These are phyloP conservation scores for Eupithecia inturbata DNA, from an alignment of 2,888 invertebrate species.

Conservation along the genomic window DNA sequence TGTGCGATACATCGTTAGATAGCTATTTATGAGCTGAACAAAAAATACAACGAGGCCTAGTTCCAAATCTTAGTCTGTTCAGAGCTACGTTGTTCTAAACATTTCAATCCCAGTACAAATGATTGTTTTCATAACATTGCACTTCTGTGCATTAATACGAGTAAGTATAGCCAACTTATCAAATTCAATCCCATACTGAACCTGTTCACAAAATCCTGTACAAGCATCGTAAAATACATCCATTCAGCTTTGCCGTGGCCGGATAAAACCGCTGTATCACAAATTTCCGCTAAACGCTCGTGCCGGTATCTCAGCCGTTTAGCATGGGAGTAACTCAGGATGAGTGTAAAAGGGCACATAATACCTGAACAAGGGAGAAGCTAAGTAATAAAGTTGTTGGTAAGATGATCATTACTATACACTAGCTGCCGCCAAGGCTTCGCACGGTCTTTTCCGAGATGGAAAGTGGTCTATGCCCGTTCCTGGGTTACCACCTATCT, in stretches of 20 bases:
- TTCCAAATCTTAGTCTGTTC: neutral
- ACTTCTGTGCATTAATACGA: neutral
- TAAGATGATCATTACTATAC: too few species aligned
- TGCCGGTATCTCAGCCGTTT: conserved; percentile 28
- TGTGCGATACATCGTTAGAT: neutral
- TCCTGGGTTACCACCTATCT: too few species aligned
- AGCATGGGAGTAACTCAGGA: conserved; percentile 15
- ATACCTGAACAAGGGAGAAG: neutral
- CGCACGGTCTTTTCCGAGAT: too few species aligned
- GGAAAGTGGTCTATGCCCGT: too few species aligned
- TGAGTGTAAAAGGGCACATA: neutral
- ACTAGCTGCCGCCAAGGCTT: too few species aligned
- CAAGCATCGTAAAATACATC: conserved; percentile 28
- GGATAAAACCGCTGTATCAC: conserved; percentile 35
- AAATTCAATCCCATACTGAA: conserved; percentile 17
- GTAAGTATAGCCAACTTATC: neutral
- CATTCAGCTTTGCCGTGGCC: conserved; percentile 20
- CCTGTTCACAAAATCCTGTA: conserved; percentile 23
- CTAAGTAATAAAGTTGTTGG: neutral
- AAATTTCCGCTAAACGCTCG: conserved; percentile 39
- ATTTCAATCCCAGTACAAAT: neutral
- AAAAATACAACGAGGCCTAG: neutral
- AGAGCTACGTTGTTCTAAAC: neutral
- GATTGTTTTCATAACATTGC: neutral
- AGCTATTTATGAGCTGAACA: neutral